These are phyloP conservation scores for Pluvialis apricaria DNA, from an alignment of 2,113 vertebrate species.

Conservation along the genomic window DNA sequence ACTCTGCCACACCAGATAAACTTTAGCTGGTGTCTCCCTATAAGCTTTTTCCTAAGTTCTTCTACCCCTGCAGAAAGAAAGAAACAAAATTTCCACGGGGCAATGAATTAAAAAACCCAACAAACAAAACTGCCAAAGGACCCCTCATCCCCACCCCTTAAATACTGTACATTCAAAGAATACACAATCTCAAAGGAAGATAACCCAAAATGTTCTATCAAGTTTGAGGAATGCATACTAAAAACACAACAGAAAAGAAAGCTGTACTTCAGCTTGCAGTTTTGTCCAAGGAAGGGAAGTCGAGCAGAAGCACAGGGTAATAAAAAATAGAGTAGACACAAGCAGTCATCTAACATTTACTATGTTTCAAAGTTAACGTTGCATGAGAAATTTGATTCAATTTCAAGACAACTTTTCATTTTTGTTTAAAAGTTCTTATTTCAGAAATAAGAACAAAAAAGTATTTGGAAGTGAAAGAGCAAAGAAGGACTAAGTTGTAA, in stretches of 20 bases:
- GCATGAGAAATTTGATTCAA: background rate
- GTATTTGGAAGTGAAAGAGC: background rate
- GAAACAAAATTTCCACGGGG: background rate
- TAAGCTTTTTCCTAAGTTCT: background rate
- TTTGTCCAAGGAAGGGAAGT: background rate
- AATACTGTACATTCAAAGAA: background rate
- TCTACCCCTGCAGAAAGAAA: background rate
- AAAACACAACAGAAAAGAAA: background rate
- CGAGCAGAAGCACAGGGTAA: background rate
- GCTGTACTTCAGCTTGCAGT: background rate
- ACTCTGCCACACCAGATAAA: background rate
- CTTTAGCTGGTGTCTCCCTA: background rate
- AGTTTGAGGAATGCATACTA: background rate
- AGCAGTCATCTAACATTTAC: background rate
- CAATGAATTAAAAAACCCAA: background rate
- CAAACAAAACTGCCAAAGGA: background rate
- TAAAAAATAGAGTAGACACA: background rate
- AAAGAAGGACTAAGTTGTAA: background rate
- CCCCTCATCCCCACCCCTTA: background rate
- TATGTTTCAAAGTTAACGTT: background rate
- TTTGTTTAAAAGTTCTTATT: background rate
- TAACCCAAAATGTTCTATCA: background rate
- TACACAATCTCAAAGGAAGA: background rate
- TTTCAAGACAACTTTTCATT: background rate
- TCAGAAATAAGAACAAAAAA: background rate